These are phyloP conservation scores for Dufourea novaeangliae DNA, from an alignment of 1,140 invertebrate species.

Conservation along the genomic window DNA sequence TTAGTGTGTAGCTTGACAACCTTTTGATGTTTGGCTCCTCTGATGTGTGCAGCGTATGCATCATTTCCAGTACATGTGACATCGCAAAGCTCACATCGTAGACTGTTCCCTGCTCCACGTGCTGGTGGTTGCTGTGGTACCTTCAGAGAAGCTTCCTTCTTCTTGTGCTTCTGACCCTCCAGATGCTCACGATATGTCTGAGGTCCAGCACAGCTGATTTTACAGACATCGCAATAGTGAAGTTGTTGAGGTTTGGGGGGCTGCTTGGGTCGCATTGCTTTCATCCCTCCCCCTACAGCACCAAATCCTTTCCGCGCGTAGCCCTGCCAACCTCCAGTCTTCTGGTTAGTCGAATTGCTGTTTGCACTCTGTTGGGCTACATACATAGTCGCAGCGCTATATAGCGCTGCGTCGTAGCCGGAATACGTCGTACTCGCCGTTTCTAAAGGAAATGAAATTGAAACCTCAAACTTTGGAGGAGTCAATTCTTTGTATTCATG, in stretches of 20 bases:
- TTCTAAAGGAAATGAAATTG: slow-evolving; percentile 81
- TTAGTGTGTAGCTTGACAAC: slow-evolving; percentile 98
- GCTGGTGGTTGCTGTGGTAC: slow-evolving; percentile 83
- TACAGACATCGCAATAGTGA: slow-evolving; percentile 98
- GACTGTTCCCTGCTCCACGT: slow-evolving; percentile 85
- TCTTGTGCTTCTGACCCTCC: slow-evolving; percentile 99
- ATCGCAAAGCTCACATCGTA: slow-evolving; percentile 96
- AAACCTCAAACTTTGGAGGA: slow-evolving; percentile 77
- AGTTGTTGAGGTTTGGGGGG: slow-evolving; percentile 94
- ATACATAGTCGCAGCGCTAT: slow-evolving; percentile 96
- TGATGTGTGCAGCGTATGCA: slow-evolving; percentile 98
- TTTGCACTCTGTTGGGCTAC: slow-evolving; percentile 90
- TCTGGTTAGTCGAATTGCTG: slow-evolving; percentile 83
- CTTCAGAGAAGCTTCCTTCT: slow-evolving; percentile 96
- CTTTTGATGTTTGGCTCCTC: slow-evolving; percentile 98
- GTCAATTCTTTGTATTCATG: slow-evolving; percentile 61
- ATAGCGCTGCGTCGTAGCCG: slow-evolving; percentile 95
- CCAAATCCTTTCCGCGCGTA: slow-evolving; percentile 87
- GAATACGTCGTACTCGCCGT: slow-evolving; percentile 85
- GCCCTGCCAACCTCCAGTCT: slow-evolving; percentile 86
- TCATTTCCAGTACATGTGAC: slow-evolving; percentile 98
- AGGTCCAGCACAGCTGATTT: slow-evolving; percentile 98
- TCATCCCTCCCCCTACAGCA: slow-evolving; percentile 83
- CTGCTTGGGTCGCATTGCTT: slow-evolving; percentile 87
- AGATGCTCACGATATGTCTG: slow-evolving; percentile 98